Evolutionary conservation across 2,797 vertebrate species (phyloP).

Genomic region (Diplodus puntazzo): DNA sequence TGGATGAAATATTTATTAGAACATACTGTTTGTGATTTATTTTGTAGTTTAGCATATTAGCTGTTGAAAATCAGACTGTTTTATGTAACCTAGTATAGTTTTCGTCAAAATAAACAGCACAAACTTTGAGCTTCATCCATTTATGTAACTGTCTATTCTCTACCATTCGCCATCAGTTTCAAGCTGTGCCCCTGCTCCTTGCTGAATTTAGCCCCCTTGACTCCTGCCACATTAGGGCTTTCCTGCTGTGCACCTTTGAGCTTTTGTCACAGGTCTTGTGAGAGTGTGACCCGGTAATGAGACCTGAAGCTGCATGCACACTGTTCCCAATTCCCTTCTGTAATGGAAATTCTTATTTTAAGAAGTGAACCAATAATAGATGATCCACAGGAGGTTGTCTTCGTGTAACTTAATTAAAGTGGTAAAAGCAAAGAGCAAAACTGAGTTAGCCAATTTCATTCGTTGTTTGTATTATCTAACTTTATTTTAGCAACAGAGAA

Average conservation of each 20-base stretch:
- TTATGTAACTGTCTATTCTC: too few relatives aligned
- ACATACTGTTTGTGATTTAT: neutral
- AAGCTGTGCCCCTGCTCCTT: too few relatives aligned
- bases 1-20: neutral
- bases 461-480: neutral
- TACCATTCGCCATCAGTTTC: neutral
- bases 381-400: too few relatives aligned
- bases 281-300: slow-evolving; percentile 42
- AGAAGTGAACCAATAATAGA: too few relatives aligned
- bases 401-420: too few relatives aligned
- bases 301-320: neutral
- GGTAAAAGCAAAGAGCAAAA: too few relatives aligned
- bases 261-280: neutral
- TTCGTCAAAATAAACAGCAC: neutral
- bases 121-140: neutral
- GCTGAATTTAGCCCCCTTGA: neutral
- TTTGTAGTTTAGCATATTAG: neutral
- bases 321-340: neutral
- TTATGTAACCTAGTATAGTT: neutral
- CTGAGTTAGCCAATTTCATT: too few relatives aligned
- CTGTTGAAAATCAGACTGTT: neutral
- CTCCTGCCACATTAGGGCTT: neutral
- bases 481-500: neutral
- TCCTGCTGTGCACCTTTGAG: slow-evolving; percentile 22
- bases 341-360: too few relatives aligned